Evolutionary conservation across 1,140 invertebrate species (phyloP), one percentile per base, ranked within the genome.

Genomic region (Ceratosolen solmsi): DNA sequence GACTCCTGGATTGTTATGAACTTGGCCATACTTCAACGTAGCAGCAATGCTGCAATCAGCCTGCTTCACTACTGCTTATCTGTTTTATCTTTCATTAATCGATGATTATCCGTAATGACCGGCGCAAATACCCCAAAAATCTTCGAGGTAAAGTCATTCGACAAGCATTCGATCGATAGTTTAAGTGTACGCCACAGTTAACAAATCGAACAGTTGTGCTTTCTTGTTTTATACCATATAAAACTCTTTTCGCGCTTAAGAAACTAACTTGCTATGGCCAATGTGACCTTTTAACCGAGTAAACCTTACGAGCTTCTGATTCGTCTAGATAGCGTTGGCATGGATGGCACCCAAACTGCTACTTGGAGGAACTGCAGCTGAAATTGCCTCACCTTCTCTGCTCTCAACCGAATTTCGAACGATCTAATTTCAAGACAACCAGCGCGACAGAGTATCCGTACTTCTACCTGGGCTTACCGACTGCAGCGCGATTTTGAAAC

Each of bases 241-340:
- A n/a, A n/a, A n/a, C n/a, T n/a, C n/a, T n/a, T n/a, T 33, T 46
- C 25, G n/a, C 56, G 30, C 56, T 65, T 30, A 11, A 20, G n/a
- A 68, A 49, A n/a, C 68, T 72, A 83, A 87, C 85, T 87, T 86
- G 87, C 83, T 81, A 88, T 86, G 87, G 84, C 84, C 22, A 13
- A 0, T 41, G 17, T 11, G 87, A 85, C 84, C 72, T 84, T 87
- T 85, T 88, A 87, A 89, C 88, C 87, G 85, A 81, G 58, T 68
- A 13, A 56, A 68, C 36, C 63, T n/a, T n/a, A 15, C n/a, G 51
- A 20, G 11, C 22, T 9, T 68, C 36, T n/a, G 68, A 86, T 86
- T 83, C 83, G 84, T 87, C 71, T 74, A 79, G 79, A 30, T 78
- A 78, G 38, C 20, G 38, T 3, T 20, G 15, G 30, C 11, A 20